These are phyloP conservation scores for Alca torda DNA, from an alignment of 2,797 vertebrate species.

Conservation along the genomic window DNA sequence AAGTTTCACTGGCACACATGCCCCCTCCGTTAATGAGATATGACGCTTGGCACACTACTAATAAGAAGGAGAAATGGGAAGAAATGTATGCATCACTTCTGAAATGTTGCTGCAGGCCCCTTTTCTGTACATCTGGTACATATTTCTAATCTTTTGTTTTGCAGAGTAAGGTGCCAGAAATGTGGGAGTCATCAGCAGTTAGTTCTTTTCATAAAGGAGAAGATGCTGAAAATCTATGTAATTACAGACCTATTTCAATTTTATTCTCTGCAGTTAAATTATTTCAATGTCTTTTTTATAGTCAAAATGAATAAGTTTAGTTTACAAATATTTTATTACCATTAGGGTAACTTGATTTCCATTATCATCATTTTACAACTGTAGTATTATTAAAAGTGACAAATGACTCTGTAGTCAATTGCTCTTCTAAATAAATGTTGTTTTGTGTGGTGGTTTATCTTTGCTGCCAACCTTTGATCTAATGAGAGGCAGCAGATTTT, in stretches of 20 bases:
- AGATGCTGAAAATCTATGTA: conserved; percentile 67
- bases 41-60: conserved; percentile 51
- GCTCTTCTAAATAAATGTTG: conserved; percentile 43
- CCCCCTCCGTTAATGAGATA: conserved; percentile 53
- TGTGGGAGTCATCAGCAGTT: conserved; percentile 42
- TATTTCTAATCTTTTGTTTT: conserved; percentile 66
- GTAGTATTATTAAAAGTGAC: conserved; percentile 70
- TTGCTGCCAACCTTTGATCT: conserved; percentile 61
- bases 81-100: conserved; percentile 46
- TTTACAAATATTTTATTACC: conserved; percentile 78
- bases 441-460: conserved; percentile 37
- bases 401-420: conserved; percentile 54
- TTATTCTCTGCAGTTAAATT: conserved; percentile 72
- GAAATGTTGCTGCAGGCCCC: conserved; percentile 60
- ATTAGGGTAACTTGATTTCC: conserved; percentile 65
- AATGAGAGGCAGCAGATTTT: conserved; percentile 38
- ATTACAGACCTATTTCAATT: conserved; percentile 73
- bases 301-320: conserved; percentile 67
- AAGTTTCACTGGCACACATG: not conserved
- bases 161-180: conserved; percentile 39
- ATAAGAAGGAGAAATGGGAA: conserved; percentile 56
- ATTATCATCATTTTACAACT: conserved; percentile 67
- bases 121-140: conserved; percentile 58
- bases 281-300: conserved; percentile 71
- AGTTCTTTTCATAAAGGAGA: conserved; percentile 61